Percentiles rank a stretch among this genome's conserved stretches.
Evolutionary conservation across 2,888 invertebrate species (phyloP).

Genomic region (Cerceris rybyensis): DNA sequence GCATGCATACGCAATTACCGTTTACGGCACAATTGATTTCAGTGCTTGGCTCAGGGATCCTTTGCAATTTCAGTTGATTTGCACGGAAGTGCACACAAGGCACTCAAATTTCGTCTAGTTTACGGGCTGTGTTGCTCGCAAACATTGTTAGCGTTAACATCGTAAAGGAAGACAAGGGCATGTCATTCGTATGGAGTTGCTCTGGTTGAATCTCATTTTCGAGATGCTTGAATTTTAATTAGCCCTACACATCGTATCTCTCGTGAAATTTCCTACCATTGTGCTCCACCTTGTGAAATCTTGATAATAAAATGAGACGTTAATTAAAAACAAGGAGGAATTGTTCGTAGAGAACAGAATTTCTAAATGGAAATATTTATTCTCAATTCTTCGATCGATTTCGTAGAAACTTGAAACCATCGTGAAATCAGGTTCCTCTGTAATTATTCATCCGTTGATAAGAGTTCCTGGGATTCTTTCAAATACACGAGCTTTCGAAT

Average conservation of each 20-base stretch:
- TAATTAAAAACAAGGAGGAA: no score
- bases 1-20: constrained; percentile 29
- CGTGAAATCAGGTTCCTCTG: no score
- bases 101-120: constrained; percentile 19
- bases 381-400: no score
- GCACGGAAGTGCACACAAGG: background rate
- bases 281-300: no score
- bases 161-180: constrained; percentile 3
- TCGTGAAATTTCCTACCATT: no score
- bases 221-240: background rate
- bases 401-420: no score
- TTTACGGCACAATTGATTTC: constrained; percentile 25
- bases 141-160: constrained; percentile 11
- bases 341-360: no score
- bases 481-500: no score
- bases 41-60: constrained; percentile 13
- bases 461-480: no score
- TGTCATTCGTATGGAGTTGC: background rate
- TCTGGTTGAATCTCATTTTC: background rate
- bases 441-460: no score
- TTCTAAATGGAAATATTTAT: no score
- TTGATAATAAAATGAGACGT: no score
- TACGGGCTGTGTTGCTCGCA: constrained; percentile 7
- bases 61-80: constrained; percentile 39
- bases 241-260: background rate